Evolutionary conservation across 2,797 vertebrate species (phyloP).

Genomic region (Rousettus madagascariensis): DNA sequence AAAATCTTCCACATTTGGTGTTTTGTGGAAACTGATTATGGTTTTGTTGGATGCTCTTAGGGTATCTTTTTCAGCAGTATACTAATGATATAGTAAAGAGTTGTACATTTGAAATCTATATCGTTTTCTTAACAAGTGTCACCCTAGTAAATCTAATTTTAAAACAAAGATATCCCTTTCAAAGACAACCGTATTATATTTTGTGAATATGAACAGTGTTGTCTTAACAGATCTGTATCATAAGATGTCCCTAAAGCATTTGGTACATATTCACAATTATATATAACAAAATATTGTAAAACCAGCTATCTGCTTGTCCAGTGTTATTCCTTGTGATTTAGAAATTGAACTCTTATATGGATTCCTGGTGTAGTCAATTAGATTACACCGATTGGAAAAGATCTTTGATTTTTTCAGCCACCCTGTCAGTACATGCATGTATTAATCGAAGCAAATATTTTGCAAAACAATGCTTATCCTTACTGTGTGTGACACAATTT

Average conservation of each 20-base stretch:
- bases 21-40: not conserved
- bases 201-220: not conserved
- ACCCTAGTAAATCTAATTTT: too few relatives aligned
- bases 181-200: not conserved
- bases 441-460: conserved; percentile 30
- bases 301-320: not conserved
- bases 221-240: not conserved
- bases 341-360: not conserved
- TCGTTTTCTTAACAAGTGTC: too few relatives aligned
- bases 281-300: conserved; percentile 5
- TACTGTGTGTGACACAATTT: not conserved
- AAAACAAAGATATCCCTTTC: not conserved
- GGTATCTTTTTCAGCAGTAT: not conserved
- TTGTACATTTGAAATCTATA: too few relatives aligned
- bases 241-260: not conserved
- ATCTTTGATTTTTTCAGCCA: conserved; percentile 8
- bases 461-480: not conserved
- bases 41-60: not conserved
- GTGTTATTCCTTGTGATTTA: conserved; percentile 1
- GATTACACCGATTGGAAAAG: not conserved
- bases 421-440: not conserved
- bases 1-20: conserved; percentile 1
- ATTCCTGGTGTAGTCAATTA: not conserved
- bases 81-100: too few relatives aligned
- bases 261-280: not conserved